These are phyloP conservation scores for Chrysolophus pictus DNA, from an alignment of 2,797 vertebrate species.

Conservation along the genomic window DNA sequence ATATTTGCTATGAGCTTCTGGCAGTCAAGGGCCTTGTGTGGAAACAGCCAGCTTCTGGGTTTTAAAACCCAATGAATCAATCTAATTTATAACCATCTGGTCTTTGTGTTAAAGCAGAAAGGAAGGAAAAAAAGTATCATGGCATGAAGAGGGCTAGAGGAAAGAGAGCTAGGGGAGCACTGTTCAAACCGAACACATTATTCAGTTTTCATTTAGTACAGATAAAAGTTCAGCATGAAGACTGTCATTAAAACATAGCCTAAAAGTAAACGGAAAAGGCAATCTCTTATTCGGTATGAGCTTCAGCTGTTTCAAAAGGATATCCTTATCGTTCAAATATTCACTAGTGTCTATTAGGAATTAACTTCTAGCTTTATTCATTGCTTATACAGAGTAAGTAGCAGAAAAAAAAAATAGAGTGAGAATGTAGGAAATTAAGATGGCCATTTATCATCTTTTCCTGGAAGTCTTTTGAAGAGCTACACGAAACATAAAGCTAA, in stretches of 20 bases:
- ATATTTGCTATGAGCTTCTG: constrained; percentile 24
- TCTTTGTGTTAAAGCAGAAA: neutral
- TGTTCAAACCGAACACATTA: neutral
- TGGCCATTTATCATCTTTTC: neutral
- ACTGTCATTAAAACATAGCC: neutral
- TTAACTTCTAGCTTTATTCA: constrained; percentile 13
- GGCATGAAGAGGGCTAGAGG: constrained; percentile 3
- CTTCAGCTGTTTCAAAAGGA: constrained; percentile 18
- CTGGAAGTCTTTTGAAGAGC: neutral
- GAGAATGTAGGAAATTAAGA: neutral
- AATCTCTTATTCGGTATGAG: neutral
- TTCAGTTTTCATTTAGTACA: neutral
- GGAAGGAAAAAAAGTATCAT: neutral
- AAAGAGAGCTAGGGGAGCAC: constrained; percentile 9
- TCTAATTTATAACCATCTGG: constrained; percentile 31
- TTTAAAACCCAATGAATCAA: constrained; percentile 49
- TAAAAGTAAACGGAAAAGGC: neutral
- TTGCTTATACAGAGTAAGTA: constrained; percentile 1
- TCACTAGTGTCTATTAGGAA: neutral
- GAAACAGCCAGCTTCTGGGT: constrained; percentile 9
- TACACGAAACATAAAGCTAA: neutral
- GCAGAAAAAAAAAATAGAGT: neutral
- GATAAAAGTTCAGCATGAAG: neutral
- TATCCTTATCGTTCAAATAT: neutral
- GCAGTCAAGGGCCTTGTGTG: neutral